Conservation (phyloP, 2,113 vertebrate genomes). For the Castor canadensis region DNA sequence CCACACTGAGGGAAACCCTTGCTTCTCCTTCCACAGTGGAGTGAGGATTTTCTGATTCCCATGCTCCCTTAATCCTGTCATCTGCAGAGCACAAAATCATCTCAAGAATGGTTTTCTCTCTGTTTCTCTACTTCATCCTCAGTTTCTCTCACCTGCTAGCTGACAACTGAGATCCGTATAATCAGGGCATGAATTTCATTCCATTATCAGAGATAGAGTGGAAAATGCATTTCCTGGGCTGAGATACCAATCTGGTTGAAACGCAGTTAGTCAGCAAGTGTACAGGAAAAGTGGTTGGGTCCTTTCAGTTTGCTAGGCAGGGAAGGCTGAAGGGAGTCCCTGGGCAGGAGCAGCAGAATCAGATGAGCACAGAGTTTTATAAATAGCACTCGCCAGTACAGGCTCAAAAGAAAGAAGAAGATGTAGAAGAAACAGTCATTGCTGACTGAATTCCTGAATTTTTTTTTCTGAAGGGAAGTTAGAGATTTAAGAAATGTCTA, state of each 20-base stretch:
- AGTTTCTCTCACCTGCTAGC: background rate
- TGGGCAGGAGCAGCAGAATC: background rate
- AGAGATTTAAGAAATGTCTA: background rate
- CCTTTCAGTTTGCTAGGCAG: background rate
- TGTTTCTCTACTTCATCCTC: background rate
- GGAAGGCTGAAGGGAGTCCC: background rate
- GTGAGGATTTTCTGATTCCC: background rate
- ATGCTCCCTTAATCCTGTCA: background rate
- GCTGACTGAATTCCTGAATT: background rate
- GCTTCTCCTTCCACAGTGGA: background rate
- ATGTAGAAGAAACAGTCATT: background rate
- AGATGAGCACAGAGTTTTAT: background rate
- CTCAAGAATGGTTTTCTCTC: background rate
- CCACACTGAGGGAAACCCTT: background rate
- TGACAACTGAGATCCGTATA: background rate
- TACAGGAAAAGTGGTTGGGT: background rate
- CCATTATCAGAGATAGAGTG: background rate
- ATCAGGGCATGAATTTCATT: background rate
- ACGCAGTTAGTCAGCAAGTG: background rate
- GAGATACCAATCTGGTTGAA: background rate
- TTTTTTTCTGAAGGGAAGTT: background rate
- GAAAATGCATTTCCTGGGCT: background rate
- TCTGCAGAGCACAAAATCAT: background rate
- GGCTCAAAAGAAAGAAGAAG: background rate
- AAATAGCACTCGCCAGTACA: background rate